Conservation (phyloP, 2,888 invertebrate genomes). For the Gastracanthus pulcherrimus region DNA sequence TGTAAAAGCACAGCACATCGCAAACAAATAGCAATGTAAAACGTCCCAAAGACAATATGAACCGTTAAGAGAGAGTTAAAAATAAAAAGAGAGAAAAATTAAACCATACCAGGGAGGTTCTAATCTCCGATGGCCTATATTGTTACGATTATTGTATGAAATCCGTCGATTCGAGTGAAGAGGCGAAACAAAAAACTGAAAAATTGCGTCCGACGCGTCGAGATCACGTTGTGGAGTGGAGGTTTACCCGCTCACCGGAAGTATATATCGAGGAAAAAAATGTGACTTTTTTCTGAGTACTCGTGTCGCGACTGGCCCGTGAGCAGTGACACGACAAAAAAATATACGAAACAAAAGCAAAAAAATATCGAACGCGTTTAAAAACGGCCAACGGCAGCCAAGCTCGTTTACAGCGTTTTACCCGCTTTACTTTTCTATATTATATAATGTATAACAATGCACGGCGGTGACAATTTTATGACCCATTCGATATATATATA, state of each 20-base stretch:
- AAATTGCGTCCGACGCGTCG: conserved; percentile 29
- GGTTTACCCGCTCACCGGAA: conserved; percentile 30
- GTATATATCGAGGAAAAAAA: conserved; percentile 8
- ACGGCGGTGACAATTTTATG: not conserved
- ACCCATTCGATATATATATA: conserved; percentile 1
- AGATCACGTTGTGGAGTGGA: not conserved
- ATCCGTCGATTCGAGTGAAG: conserved; percentile 26
- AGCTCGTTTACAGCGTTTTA: conserved; percentile 52
- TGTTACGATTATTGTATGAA: conserved; percentile 39
- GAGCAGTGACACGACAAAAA: conserved; percentile 7
- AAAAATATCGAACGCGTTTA: conserved; percentile 1
- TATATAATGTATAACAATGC: not conserved
- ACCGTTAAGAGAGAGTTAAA: conserved; percentile 28
- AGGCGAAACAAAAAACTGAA: not conserved
- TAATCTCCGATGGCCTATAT: conserved; percentile 50
- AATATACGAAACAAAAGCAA: not conserved
- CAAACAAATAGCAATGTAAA: conserved; percentile 71
- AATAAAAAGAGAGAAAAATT: not conserved
- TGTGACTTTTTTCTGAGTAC: conserved; percentile 25
- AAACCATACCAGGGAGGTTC: conserved; percentile 32
- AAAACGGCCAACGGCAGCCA: conserved; percentile 41
- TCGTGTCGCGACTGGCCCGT: conserved; percentile 38
- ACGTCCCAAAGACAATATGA: conserved; percentile 75
- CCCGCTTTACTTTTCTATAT: conserved; percentile 4
- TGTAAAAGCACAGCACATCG: conserved; percentile 46